phyloP scores from a whole-genome alignment of 2,888 invertebrate species.

The Sarcophaga caerulescens region DNA sequence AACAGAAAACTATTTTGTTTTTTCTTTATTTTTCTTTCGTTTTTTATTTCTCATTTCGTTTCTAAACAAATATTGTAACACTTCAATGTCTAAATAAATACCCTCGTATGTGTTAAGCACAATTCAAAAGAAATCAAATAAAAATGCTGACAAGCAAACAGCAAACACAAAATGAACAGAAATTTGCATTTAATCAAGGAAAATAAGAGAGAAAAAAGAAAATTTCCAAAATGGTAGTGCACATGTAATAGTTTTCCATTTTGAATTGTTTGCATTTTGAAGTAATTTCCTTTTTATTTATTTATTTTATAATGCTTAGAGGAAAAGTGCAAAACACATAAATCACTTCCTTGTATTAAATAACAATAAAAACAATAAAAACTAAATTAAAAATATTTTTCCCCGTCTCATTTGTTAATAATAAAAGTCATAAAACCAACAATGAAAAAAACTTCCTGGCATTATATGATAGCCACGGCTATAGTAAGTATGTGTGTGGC shows the following conservation, averaged over 20 bases:
- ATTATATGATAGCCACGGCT: background rate
- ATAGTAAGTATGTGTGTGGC: conserved; percentile 8
- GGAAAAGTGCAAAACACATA: background rate
- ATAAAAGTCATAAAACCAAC: conserved; percentile 48
- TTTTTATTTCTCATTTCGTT: background rate
- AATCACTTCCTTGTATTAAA: conserved; percentile 57
- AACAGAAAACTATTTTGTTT: conserved; percentile 56
- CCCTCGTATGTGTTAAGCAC: background rate
- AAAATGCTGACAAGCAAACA: conserved; percentile 24
- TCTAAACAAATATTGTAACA: conserved; percentile 30
- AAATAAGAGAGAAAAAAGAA: conserved; percentile 22
- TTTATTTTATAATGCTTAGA: background rate
- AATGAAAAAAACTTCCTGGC: conserved; percentile 54
- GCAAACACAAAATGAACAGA: background rate
- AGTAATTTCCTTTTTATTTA: conserved; percentile 53
- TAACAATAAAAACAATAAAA: conserved; percentile 15
- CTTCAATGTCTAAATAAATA: background rate
- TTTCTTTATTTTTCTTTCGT: background rate
- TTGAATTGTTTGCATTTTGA: conserved; percentile 23
- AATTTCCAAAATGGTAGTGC: background rate
- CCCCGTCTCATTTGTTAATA: conserved; percentile 5
- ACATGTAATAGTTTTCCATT: conserved; percentile 50
- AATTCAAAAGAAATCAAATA: conserved; percentile 41
- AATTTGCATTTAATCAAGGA: conserved; percentile 58
- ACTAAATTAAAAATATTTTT: background rate